A percentile compares a stretch with the other conserved stretches of the same genome.
phyloP scores from a whole-genome alignment of 2,888 invertebrate species.

The Trichogramma dendrolimi region DNA sequence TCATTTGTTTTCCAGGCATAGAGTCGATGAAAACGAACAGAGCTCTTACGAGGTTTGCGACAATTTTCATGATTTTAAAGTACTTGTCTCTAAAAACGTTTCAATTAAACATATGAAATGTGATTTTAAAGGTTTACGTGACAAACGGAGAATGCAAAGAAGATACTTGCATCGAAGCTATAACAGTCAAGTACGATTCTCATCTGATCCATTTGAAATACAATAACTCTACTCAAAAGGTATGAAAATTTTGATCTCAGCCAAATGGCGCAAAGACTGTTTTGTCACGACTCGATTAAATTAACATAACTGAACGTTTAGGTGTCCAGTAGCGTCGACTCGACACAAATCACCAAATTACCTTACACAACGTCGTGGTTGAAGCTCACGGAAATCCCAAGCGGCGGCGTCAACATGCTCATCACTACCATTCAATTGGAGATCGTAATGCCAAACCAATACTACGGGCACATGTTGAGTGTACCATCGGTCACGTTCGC shows the following conservation, averaged over 20 bases:
- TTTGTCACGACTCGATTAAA: too few relatives aligned
- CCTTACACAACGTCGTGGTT: conserved; percentile 65
- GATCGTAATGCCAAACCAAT: conserved; percentile 53
- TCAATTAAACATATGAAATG: conserved; percentile 10
- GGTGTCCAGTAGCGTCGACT: conserved; percentile 57
- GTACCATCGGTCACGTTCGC: conserved; percentile 72
- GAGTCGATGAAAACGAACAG: conserved; percentile 43
- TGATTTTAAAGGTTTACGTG: conserved; percentile 58
- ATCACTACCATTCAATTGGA: conserved; percentile 71
- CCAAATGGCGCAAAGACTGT: too few relatives aligned
- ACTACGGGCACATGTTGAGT: conserved; percentile 53
- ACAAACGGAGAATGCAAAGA: conserved; percentile 68
- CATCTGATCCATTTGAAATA: conserved; percentile 56
- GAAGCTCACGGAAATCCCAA: conserved; percentile 57
- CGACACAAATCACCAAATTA: conserved; percentile 49
- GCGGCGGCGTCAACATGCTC: conserved; percentile 62
- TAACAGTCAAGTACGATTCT: conserved; percentile 65
- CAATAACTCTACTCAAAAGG: conserved; percentile 21
- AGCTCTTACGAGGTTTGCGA: too few relatives aligned
- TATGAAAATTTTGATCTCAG: conserved; percentile 14
- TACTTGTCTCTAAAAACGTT: too few relatives aligned
- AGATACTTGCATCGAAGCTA: conserved; percentile 64
- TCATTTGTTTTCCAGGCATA: conserved; percentile 71
- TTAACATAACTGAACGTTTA: conserved; percentile 34
- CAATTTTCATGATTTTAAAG: too few relatives aligned